Base-by-base conservation (phyloP, 1,140 invertebrate genomes). In the Caenorhabditis inopinata region DNA sequence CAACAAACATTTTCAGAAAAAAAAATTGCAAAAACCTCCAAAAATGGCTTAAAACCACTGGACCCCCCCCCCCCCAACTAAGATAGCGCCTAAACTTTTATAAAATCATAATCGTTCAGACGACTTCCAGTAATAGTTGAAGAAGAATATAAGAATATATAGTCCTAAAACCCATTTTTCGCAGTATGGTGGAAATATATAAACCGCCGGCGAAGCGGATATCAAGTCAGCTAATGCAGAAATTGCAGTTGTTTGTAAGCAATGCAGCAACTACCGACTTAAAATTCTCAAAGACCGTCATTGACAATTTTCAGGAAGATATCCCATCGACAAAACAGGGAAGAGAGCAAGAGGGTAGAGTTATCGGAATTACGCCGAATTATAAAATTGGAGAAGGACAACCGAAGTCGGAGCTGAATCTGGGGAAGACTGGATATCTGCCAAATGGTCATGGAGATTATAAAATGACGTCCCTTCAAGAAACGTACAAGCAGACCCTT, bases 401-500 rank as follows among this genome's bases (percentile, higher is more conserved):
- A 48, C 80, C 82, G 38, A 79, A 79, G 21, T 82, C 85, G 18
- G 84, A 82, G 42, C 47, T 73, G 16, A 79, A 76, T 21, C 48
- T 82, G 5, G 85, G 83, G 18, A 78, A 78, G 48, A 73, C 51
- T 76, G 80, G 81, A 45, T 62, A 76, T 45, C 78, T 86, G n/a
- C 79, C 87, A n/a, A 79, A 53, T 27, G 80, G 78, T 12, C 81
- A 83, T 74, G 85, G 85, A 32, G 86, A 87, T 77, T 87, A 88
- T 79, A 86, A 85, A 42, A 83, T 87, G 38, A 83, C 85, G 74
- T 74, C 80, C 25, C 51, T 47, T 12, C 82, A 85, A 35, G 88
- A 88, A 53, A 78, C 82, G 35, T 89, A 88, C 68, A 83, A 83
- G 32, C 85, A 88, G 87, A 85, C 88, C 42, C 82, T 88, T 18